Evolutionary conservation across 92 coral and sea anemone species (phyloP).

Genomic region (Epizoanthus rinbou): DNA sequence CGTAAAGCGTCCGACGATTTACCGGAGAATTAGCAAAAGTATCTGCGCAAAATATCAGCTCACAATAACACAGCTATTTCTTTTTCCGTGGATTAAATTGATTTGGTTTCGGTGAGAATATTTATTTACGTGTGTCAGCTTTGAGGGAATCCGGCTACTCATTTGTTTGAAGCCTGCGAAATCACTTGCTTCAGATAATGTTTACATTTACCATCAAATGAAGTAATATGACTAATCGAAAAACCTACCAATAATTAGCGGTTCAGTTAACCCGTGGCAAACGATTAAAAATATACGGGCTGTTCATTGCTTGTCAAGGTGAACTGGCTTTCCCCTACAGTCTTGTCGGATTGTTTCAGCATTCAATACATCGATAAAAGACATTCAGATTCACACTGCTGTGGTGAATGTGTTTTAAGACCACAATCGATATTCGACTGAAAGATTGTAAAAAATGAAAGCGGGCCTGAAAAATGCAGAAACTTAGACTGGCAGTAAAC

Average conservation of each 20-base stretch:
- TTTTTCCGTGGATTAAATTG: conserved; percentile 6
- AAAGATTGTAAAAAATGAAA: too few relatives aligned
- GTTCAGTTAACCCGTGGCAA: background rate
- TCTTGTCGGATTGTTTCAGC: too few relatives aligned
- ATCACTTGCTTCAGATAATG: conserved; percentile 17
- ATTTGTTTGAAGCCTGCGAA: background rate
- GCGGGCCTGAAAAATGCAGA: too few relatives aligned
- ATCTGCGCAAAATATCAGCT: background rate
- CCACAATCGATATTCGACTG: too few relatives aligned
- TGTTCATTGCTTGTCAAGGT: too few relatives aligned
- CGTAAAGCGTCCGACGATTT: background rate
- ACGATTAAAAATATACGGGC: background rate
- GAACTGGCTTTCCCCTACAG: too few relatives aligned
- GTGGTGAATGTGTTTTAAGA: too few relatives aligned
- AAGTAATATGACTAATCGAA: conserved; percentile 30
- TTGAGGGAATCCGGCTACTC: background rate
- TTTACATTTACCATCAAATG: conserved; percentile 4
- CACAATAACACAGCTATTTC: background rate
- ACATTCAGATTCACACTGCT: too few relatives aligned
- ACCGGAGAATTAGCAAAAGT: background rate
- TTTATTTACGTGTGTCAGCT: background rate
- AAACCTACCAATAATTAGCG: background rate
- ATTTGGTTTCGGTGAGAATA: conserved; percentile 1
- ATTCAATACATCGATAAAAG: too few relatives aligned
- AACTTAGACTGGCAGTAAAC: too few relatives aligned